Evolutionary conservation across 2,113 vertebrate species (phyloP), one percentile per base, ranked within the genome.

Genomic region (Coreoperca whiteheadi): DNA sequence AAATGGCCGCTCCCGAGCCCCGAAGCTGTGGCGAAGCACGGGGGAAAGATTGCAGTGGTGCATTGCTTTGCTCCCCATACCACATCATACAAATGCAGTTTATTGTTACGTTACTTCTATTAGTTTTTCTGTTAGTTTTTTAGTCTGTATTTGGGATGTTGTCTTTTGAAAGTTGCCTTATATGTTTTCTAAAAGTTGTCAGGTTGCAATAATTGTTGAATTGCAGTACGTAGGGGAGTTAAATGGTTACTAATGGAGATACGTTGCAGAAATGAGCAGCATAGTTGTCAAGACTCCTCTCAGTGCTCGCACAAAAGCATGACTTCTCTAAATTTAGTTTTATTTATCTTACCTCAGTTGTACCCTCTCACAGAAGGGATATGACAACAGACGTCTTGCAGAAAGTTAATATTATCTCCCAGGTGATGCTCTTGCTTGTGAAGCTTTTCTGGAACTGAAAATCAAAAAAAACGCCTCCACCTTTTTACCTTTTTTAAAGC

Each of bases 1-100:
- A 91, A 91, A 92, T 94, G 90, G 90, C 84, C 6, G 34, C 87
- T 68, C 0, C 28, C 2, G 32, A 37, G 77, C 56, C 39, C 43
- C 0, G 0, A n/a, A 72, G 46, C 75, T 23, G 43, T 46, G 39
- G 30, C 9, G 32, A 37, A 18, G 50, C 41, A 43, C 1, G 5
- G 23, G 23, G 67, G 37, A 0, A 18, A 56, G 30, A 39, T 15
- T 15, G 32, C 28, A 28, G 46, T 11, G 20, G 23, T 25, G 34
- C 51, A 14, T n/a, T 51, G 34, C 20, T 65, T 39, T 9, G 1
- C 30, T 60, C 60, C 25, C 4, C 28, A 14, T 21, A 74, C n/a
- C 30, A 4, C 23, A 51, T 57, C 30, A 37, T 23, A 7, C 6
- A 43, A 10, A 25, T 6, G 8, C 20, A n/a, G 16, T 39, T 53